Conservation (phyloP, 2,113 vertebrate species). For the Elephas maximus region DNA sequence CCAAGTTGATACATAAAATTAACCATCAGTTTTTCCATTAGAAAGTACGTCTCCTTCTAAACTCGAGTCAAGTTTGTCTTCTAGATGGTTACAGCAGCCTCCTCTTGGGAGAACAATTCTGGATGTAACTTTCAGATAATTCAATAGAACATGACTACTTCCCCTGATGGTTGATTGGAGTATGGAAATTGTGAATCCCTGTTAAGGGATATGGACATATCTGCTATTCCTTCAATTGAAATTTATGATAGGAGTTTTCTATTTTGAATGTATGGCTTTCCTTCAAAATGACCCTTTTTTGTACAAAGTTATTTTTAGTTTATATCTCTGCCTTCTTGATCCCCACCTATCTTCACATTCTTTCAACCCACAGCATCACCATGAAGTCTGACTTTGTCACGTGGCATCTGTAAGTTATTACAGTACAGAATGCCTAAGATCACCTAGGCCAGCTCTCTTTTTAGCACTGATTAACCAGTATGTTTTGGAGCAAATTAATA, state of each 20-base stretch:
- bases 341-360: background rate
- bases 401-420: background rate
- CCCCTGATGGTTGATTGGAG: background rate
- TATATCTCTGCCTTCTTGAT: background rate
- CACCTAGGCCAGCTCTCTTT: background rate
- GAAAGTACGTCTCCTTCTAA: background rate
- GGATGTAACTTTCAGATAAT: background rate
- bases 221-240: background rate
- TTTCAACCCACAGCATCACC: background rate
- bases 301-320: background rate
- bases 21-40: background rate
- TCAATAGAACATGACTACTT: background rate
- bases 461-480: background rate
- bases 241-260: background rate
- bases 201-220: background rate
- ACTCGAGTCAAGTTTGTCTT: background rate
- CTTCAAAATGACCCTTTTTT: background rate
- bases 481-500: background rate
- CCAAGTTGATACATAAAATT: background rate
- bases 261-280: background rate
- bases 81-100: background rate
- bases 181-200: background rate
- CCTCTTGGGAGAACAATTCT: background rate
- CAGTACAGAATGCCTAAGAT: background rate
- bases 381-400: background rate